Evolutionary conservation across 2,888 invertebrate species (phyloP), one percentile per base, ranked within the genome.

Genomic region (Agonopterix alstromeriana): DNA sequence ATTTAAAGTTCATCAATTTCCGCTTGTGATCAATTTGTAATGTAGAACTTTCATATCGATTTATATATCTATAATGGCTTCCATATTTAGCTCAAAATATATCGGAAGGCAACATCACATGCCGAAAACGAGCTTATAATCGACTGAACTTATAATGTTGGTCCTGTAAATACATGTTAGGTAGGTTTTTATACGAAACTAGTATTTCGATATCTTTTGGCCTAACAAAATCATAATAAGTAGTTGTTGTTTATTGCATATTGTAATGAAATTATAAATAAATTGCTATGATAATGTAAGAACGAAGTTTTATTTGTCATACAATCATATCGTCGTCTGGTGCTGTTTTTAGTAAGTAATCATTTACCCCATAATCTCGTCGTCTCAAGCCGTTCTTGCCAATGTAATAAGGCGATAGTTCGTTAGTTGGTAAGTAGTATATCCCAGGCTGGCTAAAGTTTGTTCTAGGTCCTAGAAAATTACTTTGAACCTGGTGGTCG

Each of bases 371-470:
- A 49, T 66, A 77, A 38, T 63, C 38, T 45, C 68, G 55, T 50
- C 61, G 67, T 9, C 53, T 70, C n/a, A 81, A 56, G 0, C 75
- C 83, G 7, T 70, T 61, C n/a, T 68, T 52, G 0, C 78, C 83
- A 42, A 76, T 56, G 52, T 74, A 80, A 54, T 73, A 87, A 0
- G 85, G 87, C 1, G 65, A 36, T 0, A 27, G 48, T 43, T 74
- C 76, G 10, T 55, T 61, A 0, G 83, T 82, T 0, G 85, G 77
- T 43, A 87, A 59, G 45, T 83, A 87, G 54, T 75, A 87, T 42
- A 87, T 67, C 1, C 87, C 86, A 0, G 77, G 75, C 14, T 64
- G 67, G 40, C 63, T 73, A 52, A 85, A 85, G 55, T 86, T 71
- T 0, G 85, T 86, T 3, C 68, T 71, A 0, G 76, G 73, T 1